Conservation (phyloP, 2,888 invertebrate species). For the Rhamphomyia laevipes region DNA sequence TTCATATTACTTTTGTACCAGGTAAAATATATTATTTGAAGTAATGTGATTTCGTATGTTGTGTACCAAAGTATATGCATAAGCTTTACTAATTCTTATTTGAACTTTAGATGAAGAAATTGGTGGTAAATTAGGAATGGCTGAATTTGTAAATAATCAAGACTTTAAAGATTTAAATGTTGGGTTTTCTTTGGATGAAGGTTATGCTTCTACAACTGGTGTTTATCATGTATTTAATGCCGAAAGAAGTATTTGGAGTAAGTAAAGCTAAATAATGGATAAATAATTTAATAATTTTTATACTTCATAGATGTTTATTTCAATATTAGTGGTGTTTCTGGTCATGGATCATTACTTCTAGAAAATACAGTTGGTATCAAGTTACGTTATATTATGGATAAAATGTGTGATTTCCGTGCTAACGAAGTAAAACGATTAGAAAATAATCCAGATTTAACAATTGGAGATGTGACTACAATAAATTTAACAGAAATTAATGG, state of each 20-base stretch:
- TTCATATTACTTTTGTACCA: constrained; percentile 62
- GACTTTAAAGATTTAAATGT: constrained; percentile 60
- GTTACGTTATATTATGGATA: constrained; percentile 48
- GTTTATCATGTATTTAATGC: constrained; percentile 50
- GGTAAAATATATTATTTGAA: constrained; percentile 41
- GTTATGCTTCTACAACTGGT: constrained; percentile 57
- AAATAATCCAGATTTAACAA: constrained; percentile 37
- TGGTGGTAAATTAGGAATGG: constrained; percentile 61
- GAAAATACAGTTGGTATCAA: constrained; percentile 65
- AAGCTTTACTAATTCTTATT: too few relatives aligned
- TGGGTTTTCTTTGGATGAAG: constrained; percentile 72
- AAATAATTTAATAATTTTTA: constrained; percentile 3
- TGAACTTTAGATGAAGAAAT: constrained; percentile 45
- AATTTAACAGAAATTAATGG: constrained; percentile 61
- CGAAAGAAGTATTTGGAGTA: constrained; percentile 60
- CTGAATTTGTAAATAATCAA: constrained; percentile 47
- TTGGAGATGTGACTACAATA: constrained; percentile 63
- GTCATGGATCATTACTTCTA: constrained; percentile 63
- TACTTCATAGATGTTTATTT: constrained; percentile 46
- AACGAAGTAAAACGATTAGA: constrained; percentile 45
- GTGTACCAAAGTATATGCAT: too few relatives aligned
- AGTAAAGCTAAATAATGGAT: constrained; percentile 35
- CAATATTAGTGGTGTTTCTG: constrained; percentile 57
- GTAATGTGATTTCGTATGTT: too few relatives aligned
- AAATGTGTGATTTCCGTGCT: constrained; percentile 51